phyloP scores from a whole-genome alignment of 2,888 invertebrate genomes.

The Halictus ligatus region DNA sequence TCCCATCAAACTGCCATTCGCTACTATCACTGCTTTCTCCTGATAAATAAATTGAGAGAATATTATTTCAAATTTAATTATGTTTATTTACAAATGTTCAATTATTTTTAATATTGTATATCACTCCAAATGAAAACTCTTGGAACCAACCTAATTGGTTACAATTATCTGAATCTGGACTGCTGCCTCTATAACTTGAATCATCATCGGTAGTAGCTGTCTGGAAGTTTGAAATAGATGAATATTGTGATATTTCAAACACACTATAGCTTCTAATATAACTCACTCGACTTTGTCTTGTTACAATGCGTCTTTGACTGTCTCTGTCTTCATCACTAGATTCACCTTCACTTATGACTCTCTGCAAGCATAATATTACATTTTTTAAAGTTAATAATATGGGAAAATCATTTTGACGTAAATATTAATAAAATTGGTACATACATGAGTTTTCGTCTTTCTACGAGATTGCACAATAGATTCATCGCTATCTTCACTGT shows the following conservation, averaged over 20 bases:
- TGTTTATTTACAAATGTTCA: neutral
- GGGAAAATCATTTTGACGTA: neutral
- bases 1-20: slow-evolving; percentile 82
- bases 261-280: neutral
- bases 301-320: slow-evolving; percentile 71
- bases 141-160: slow-evolving; percentile 61
- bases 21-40: slow-evolving; percentile 70
- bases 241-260: neutral
- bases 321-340: slow-evolving; percentile 80
- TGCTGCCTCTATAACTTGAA: slow-evolving; percentile 77
- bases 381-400: neutral
- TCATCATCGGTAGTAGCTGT: slow-evolving; percentile 86
- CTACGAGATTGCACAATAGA: slow-evolving; percentile 73
- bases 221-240: slow-evolving; percentile 78
- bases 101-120: neutral
- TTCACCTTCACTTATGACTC: slow-evolving; percentile 86
- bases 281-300: slow-evolving; percentile 77
- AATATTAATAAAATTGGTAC: slow-evolving; percentile 48
- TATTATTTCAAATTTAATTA: neutral
- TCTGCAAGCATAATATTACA: slow-evolving; percentile 83
- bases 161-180: slow-evolving; percentile 59
- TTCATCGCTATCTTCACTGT: slow-evolving; percentile 80
- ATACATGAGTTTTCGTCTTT: slow-evolving; percentile 76
- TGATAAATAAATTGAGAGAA: slow-evolving; percentile 34
- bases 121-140: neutral